These are phyloP conservation scores for Hetaerina americana DNA, from an alignment of 1,140 invertebrate species.

Conservation along the genomic window DNA sequence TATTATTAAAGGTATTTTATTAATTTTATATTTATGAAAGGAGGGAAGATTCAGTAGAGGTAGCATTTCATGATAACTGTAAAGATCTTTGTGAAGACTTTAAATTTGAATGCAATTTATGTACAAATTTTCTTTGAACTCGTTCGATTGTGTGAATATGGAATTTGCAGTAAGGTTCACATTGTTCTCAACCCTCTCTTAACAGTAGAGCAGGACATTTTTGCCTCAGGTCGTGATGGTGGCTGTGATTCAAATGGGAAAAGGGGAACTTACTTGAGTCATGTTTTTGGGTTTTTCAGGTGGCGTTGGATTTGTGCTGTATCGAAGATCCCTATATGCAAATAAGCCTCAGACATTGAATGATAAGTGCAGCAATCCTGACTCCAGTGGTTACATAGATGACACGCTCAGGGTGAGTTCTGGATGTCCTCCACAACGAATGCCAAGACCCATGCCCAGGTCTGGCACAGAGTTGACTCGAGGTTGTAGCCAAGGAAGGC, in stretches of 20 bases:
- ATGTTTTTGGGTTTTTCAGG: slow-evolving; percentile 42
- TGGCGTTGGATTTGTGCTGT: slow-evolving; percentile 57
- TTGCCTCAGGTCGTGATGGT: no score
- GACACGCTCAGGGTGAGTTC: slow-evolving; percentile 69
- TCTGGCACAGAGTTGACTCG: background rate
- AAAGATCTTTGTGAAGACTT: no score
- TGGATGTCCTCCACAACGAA: background rate
- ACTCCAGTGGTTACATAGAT: slow-evolving; percentile 77
- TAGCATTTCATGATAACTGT: no score
- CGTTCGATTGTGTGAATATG: no score
- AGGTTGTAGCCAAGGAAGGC: background rate
- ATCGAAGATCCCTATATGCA: slow-evolving; percentile 50
- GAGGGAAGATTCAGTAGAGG: no score
- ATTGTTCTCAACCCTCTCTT: no score
- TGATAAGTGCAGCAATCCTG: slow-evolving; percentile 69
- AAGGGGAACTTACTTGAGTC: slow-evolving; percentile 54
- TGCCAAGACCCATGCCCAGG: background rate
- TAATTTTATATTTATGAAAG: no score
- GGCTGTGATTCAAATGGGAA: slow-evolving; percentile 31
- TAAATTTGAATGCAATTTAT: no score
- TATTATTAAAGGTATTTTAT: no score
- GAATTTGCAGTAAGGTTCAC: no score
- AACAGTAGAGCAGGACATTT: no score
- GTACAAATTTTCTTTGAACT: no score
- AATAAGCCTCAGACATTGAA: slow-evolving; percentile 69